Conservation (phyloP, 1,140 invertebrate species). For the Conus ventricosus region DNA sequence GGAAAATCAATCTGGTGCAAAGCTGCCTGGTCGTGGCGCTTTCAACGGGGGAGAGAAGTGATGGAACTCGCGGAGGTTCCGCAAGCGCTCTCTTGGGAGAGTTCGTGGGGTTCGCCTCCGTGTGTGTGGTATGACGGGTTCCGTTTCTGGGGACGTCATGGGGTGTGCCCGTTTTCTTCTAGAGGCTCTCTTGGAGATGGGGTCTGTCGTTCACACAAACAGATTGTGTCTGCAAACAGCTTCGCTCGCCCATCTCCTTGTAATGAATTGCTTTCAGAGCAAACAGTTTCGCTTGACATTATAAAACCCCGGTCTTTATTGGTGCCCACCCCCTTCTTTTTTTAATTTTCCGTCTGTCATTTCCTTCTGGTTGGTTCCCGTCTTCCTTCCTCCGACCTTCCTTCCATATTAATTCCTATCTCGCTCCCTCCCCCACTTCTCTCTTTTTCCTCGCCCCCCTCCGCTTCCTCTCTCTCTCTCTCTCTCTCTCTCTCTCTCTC, state of each 20-base stretch:
- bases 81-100: too few species aligned
- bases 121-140: too few species aligned
- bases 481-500: too few species aligned
- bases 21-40: not conserved
- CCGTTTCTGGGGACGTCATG: not conserved
- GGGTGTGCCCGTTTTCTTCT: not conserved
- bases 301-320: too few species aligned
- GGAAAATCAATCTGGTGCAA: slow-evolving; percentile 15
- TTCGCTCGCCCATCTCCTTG: not conserved
- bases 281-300: not conserved
- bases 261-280: slow-evolving; percentile 1
- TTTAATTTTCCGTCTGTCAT: not conserved
- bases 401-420: too few species aligned
- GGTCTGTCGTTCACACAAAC: not conserved
- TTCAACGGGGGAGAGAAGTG: not conserved
- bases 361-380: not conserved
- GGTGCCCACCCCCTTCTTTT: not conserved
- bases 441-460: too few species aligned
- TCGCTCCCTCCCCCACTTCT: too few species aligned
- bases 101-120: too few species aligned
- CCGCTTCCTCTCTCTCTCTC: too few species aligned
- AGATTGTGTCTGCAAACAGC: slow-evolving; percentile 9
- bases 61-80: not conserved
- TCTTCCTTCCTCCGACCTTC: too few species aligned
- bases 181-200: not conserved